Percentiles rank a stretch among this genome's conserved stretches.
phyloP scores from a whole-genome alignment of 1,140 invertebrate genomes.

The Drosophila baimaii region DNA sequence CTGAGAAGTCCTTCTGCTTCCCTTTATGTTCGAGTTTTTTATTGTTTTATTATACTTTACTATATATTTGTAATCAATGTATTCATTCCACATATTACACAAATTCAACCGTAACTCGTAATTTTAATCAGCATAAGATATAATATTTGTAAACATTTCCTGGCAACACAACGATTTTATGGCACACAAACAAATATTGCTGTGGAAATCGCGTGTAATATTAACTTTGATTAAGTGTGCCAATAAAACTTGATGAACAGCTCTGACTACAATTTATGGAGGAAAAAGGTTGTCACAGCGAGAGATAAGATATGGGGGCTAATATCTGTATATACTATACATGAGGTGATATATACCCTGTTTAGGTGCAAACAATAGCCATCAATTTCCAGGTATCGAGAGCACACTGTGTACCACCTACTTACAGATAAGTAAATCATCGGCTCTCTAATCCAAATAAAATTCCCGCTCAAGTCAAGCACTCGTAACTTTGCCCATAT shows the following conservation, averaged over 20 bases:
- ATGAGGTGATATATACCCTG: neutral
- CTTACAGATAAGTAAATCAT: conserved; percentile 25
- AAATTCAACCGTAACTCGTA: neutral
- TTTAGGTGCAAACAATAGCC: neutral
- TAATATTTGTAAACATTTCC: neutral
- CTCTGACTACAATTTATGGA: conserved; percentile 4
- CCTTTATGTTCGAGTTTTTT: too few species aligned
- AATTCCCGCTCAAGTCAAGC: conserved; percentile 22
- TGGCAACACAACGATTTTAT: neutral
- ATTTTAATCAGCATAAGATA: neutral
- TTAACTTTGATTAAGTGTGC: conserved; percentile 34
- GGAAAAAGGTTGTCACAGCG: neutral
- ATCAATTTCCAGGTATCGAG: neutral
- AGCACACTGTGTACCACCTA: neutral
- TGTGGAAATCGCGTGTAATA: conserved; percentile 11
- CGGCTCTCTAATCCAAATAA: conserved; percentile 36
- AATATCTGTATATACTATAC: neutral
- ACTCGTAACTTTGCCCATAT: conserved; percentile 25
- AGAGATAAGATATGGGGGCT: conserved; percentile 16
- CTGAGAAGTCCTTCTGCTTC: too few species aligned
- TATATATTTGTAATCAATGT: too few species aligned
- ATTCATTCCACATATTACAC: neutral
- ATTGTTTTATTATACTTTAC: too few species aligned
- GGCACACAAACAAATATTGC: neutral
- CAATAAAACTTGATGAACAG: conserved; percentile 21